Percentiles rank a stretch among this genome's conserved stretches.
Evolutionary conservation across 2,113 vertebrate genomes (phyloP).

Genomic region (Caranx melampygus): DNA sequence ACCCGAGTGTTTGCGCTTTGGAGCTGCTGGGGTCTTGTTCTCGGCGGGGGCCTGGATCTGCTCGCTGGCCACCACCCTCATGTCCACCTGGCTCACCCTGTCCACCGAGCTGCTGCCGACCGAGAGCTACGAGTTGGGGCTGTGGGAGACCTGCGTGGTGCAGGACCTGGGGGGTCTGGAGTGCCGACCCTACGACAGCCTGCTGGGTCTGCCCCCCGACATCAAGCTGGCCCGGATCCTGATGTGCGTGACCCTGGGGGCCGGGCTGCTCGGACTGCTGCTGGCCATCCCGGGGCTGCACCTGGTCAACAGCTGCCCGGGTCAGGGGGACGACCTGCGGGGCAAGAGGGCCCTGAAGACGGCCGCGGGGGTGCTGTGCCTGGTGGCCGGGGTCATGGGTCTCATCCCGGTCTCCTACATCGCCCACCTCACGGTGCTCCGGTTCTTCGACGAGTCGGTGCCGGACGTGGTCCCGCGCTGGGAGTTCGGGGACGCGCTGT

Average conservation of each 20-base stretch:
- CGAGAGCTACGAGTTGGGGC: slow-evolving; percentile 76
- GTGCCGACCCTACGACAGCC: slow-evolving; percentile 70
- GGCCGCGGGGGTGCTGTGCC: slow-evolving; percentile 60
- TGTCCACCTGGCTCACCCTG: slow-evolving; percentile 77
- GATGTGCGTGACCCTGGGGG: slow-evolving; percentile 57
- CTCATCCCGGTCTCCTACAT: slow-evolving; percentile 75
- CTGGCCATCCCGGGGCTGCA: slow-evolving; percentile 69
- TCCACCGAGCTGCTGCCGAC: slow-evolving; percentile 75
- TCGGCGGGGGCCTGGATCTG: slow-evolving; percentile 73
- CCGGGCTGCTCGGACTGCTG: slow-evolving; percentile 68
- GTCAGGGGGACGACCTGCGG: slow-evolving; percentile 28
- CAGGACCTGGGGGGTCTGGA: slow-evolving; percentile 69
- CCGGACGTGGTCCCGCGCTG: slow-evolving; percentile 74
- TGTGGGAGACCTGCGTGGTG: slow-evolving; percentile 81
- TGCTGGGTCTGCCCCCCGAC: slow-evolving; percentile 67
- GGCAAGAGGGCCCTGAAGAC: slow-evolving; percentile 67
- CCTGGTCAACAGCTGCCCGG: slow-evolving; percentile 68
- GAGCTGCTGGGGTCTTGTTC: slow-evolving; percentile 70
- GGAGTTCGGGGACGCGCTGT: slow-evolving; percentile 79
- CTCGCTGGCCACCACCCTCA: slow-evolving; percentile 75
- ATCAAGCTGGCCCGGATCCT: slow-evolving; percentile 73
- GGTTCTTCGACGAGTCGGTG: slow-evolving; percentile 69
- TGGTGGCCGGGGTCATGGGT: slow-evolving; percentile 61
- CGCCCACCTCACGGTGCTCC: slow-evolving; percentile 60
- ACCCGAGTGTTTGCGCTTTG: slow-evolving; percentile 46